Evolutionary conservation across 2,113 vertebrate species (phyloP).

Genomic region (Nothobranchius kuhntae): DNA sequence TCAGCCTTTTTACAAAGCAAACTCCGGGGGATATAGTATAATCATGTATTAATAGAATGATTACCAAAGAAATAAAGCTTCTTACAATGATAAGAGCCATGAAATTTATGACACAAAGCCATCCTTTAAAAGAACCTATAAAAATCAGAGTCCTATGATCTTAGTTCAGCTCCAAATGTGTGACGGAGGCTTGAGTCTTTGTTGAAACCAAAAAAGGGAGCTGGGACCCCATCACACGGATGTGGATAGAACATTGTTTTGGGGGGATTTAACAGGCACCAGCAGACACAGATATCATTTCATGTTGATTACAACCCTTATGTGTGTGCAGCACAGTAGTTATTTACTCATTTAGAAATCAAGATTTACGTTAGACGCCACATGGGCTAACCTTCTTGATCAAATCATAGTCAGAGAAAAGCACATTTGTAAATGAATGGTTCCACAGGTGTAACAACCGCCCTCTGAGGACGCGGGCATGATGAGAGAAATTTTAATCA

Average conservation of each 20-base stretch:
- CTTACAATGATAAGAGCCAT: slow-evolving; percentile 54
- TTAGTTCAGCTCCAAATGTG: slow-evolving; percentile 39
- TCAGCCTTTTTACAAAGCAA: slow-evolving; percentile 68
- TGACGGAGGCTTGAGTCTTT: slow-evolving; percentile 6
- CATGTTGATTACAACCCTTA: not conserved
- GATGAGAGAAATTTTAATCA: not conserved
- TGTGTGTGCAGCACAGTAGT: too few species aligned
- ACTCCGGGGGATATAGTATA: slow-evolving; percentile 65
- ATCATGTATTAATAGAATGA: slow-evolving; percentile 75
- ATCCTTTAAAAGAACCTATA: slow-evolving; percentile 34
- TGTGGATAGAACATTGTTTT: too few species aligned
- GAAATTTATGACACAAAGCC: slow-evolving; percentile 41
- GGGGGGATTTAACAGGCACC: too few species aligned
- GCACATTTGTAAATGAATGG: not conserved
- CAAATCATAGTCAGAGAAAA: too few species aligned
- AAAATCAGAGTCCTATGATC: slow-evolving; percentile 37
- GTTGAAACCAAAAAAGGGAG: not conserved
- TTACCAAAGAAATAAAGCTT: slow-evolving; percentile 70
- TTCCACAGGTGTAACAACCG: not conserved
- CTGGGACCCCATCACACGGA: not conserved
- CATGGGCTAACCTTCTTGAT: too few species aligned
- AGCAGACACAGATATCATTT: too few species aligned
- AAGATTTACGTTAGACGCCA: too few species aligned
- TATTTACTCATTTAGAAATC: too few species aligned
- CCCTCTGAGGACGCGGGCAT: not conserved